phyloP scores from a whole-genome alignment of 1,140 invertebrate genomes.

The Muscidifurax raptorellus region DNA sequence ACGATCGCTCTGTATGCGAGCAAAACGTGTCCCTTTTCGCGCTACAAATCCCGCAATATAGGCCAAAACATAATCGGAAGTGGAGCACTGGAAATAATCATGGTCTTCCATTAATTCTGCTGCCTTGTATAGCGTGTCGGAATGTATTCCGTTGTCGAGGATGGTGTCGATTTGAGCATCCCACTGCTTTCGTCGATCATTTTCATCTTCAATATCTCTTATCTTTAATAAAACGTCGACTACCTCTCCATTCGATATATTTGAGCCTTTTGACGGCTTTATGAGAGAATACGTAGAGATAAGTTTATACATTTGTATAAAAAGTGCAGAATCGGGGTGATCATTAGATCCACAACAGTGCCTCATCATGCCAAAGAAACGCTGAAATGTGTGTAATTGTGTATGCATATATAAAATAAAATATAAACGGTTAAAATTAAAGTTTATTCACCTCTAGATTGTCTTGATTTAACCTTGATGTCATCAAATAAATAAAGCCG shows the following conservation, averaged over 20 bases:
- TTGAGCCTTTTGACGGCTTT: constrained; percentile 36
- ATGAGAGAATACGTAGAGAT: constrained; percentile 48
- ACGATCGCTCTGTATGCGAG: neutral
- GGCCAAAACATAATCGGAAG: constrained; percentile 30
- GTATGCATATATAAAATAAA: neutral
- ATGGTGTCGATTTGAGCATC: neutral
- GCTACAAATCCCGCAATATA: constrained; percentile 24
- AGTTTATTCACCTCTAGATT: constrained; percentile 27
- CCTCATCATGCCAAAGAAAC: constrained; percentile 48
- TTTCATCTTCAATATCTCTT: constrained; percentile 9
- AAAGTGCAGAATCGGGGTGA: constrained; percentile 40
- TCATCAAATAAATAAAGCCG: constrained; percentile 45
- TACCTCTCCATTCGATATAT: neutral
- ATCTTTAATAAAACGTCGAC: too few species aligned
- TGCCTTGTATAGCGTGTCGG: neutral
- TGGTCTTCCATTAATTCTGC: neutral
- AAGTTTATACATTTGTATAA: too few species aligned
- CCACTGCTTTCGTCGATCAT: neutral
- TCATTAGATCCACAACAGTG: constrained; percentile 44
- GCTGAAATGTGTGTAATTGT: constrained; percentile 28
- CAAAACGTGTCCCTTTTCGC: neutral
- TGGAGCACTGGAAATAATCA: neutral
- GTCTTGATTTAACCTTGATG: constrained; percentile 31
- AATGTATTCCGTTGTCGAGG: neutral
- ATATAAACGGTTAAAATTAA: neutral